A percentile compares a stretch with the other conserved stretches of the same genome.
Conservation (phyloP, 2,888 invertebrate genomes). For the Cephus pulcher region DNA sequence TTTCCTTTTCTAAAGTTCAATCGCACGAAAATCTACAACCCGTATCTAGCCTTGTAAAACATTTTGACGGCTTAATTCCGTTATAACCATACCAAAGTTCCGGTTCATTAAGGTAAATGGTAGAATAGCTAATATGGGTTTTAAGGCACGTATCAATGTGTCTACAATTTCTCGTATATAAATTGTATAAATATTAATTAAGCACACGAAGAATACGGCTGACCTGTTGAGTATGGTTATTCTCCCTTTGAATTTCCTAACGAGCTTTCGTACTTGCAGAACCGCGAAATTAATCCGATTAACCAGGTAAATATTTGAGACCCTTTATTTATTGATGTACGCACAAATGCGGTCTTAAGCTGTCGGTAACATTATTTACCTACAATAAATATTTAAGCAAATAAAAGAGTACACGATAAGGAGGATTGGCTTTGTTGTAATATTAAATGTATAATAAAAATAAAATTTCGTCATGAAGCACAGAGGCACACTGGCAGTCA, state of each 20-base stretch:
- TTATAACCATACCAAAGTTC: constrained; percentile 5
- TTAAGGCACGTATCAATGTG: neutral
- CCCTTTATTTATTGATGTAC: neutral
- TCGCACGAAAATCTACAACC: neutral
- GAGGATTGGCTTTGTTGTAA: neutral
- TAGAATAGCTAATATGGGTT: neutral
- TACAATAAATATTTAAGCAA: neutral
- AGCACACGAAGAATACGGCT: neutral
- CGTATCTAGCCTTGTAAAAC: constrained; percentile 9
- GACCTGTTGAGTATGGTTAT: neutral
- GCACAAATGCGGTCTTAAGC: neutral
- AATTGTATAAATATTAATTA: neutral
- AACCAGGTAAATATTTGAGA: constrained; percentile 28
- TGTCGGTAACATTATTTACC: neutral
- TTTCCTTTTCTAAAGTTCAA: neutral
- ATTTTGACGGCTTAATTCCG: constrained; percentile 24
- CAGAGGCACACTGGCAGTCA: neutral
- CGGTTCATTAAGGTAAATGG: neutral
- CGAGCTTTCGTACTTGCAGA: neutral
- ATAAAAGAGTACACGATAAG: neutral
- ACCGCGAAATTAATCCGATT: constrained; percentile 29
- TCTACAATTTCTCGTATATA: neutral
- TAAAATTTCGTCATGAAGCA: neutral
- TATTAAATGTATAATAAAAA: neutral
- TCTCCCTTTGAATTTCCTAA: neutral